Evolutionary conservation across 2,888 invertebrate species (phyloP).

Genomic region (Eristalis intricaria): DNA sequence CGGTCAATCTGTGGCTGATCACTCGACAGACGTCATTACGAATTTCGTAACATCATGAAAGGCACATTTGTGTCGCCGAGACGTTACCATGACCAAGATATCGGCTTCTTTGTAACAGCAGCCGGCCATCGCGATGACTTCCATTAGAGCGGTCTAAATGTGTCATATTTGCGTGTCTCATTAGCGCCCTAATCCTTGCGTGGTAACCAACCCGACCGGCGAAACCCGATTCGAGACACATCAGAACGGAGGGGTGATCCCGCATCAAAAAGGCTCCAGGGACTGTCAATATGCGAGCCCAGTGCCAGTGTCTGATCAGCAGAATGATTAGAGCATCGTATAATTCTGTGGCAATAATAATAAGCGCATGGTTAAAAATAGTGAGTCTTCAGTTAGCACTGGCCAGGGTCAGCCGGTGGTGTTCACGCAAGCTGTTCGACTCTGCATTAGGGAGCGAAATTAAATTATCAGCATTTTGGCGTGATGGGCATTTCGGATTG

Average conservation of each 20-base stretch:
- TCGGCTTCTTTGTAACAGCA: neutral
- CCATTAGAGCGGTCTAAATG: slow-evolving; percentile 1
- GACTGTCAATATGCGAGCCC: neutral
- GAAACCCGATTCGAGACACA: neutral
- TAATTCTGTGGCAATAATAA: slow-evolving; percentile 40
- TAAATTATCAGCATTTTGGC: neutral
- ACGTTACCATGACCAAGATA: neutral
- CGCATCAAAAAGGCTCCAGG: neutral
- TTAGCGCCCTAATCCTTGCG: slow-evolving; percentile 6
- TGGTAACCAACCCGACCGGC: slow-evolving; percentile 10
- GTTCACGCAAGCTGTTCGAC: neutral
- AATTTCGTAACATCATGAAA: neutral
- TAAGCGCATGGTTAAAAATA: slow-evolving; percentile 44
- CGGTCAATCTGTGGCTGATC: neutral
- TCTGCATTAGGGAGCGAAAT: neutral
- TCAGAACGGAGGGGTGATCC: neutral
- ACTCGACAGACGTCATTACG: neutral
- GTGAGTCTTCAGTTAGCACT: slow-evolving; percentile 24
- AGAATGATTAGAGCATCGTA: slow-evolving; percentile 49
- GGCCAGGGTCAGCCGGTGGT: slow-evolving; percentile 27
- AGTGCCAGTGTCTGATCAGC: slow-evolving; percentile 12
- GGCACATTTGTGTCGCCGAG: neutral
- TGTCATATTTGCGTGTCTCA: slow-evolving; percentile 2
- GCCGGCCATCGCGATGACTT: neutral
- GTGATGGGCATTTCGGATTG: neutral